Conservation (phyloP, 1,140 invertebrate species). For the Agrypnia vestita region DNA sequence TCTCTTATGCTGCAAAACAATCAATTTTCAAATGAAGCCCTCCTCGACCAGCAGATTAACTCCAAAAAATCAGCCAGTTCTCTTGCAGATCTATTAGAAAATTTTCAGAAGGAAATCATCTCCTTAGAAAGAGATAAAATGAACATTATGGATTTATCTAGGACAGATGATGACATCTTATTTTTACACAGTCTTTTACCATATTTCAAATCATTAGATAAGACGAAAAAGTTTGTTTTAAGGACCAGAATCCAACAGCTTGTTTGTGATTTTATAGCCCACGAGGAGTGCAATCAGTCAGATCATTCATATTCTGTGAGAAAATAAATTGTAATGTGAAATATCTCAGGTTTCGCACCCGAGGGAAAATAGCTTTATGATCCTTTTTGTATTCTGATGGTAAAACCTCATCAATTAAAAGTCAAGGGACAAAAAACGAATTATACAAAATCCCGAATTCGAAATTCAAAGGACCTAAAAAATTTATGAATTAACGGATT, state of each 20-base stretch:
- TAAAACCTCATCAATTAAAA: too few species aligned
- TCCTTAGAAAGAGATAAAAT: constrained; percentile 39
- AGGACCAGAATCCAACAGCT: constrained; percentile 30
- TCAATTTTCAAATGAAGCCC: neutral
- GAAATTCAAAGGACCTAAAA: too few species aligned
- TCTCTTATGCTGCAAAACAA: constrained; percentile 21
- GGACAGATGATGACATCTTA: constrained; percentile 34
- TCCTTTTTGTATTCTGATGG: too few species aligned
- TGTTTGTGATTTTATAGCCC: constrained; percentile 37
- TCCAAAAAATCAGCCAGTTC: neutral
- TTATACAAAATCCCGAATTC: too few species aligned
- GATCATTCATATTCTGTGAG: constrained; percentile 36
- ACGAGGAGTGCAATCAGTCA: constrained; percentile 6
- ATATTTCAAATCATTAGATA: constrained; percentile 31
- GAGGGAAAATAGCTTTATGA: too few species aligned
- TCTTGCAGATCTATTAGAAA: constrained; percentile 20
- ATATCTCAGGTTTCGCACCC: too few species aligned
- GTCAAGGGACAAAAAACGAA: too few species aligned
- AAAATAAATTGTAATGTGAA: neutral
- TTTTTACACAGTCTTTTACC: constrained; percentile 33
- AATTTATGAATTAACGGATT: too few species aligned
- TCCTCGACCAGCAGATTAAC: neutral
- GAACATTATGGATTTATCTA: constrained; percentile 12
- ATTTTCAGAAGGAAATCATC: constrained; percentile 42
- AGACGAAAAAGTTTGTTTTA: constrained; percentile 21